Evolutionary conservation across 2,888 invertebrate genomes (phyloP).

Genomic region (Lymantria monacha): DNA sequence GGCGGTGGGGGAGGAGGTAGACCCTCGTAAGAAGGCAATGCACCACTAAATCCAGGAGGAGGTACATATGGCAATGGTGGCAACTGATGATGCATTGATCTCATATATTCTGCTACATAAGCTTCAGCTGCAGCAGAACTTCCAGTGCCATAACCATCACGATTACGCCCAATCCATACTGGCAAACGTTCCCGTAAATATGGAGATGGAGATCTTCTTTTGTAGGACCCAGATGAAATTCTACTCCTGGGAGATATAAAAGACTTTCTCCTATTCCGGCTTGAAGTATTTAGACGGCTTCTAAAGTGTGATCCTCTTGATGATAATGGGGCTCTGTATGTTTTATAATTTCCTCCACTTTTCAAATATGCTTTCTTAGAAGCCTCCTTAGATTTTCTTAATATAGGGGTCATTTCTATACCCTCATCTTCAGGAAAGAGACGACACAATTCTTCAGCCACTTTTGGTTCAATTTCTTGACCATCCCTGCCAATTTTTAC

Average conservation of each 20-base stretch:
- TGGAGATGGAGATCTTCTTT: conserved; percentile 83
- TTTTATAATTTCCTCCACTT: conserved; percentile 75
- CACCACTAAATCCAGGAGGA: conserved; percentile 76
- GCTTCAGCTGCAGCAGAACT: conserved; percentile 88
- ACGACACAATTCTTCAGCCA: conserved; percentile 96
- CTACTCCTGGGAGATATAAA: conserved; percentile 85
- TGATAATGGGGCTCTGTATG: conserved; percentile 72
- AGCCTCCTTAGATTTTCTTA: conserved; percentile 92
- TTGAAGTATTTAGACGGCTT: conserved; percentile 74
- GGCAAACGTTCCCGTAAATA: conserved; percentile 82
- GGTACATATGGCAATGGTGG: conserved; percentile 93
- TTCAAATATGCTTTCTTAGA: conserved; percentile 84
- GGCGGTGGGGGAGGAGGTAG: conserved; percentile 87
- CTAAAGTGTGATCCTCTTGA: conserved; percentile 73
- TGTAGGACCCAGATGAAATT: conserved; percentile 76
- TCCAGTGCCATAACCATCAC: conserved; percentile 64
- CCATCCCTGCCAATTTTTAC: conserved; percentile 99
- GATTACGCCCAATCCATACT: conserved; percentile 83
- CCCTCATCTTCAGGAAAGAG: conserved; percentile 96
- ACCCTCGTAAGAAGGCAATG: conserved; percentile 81
- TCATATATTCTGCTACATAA: conserved; percentile 94
- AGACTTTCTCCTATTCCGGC: conserved; percentile 83
- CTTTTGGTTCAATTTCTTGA: conserved; percentile 97
- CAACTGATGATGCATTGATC: conserved; percentile 92
- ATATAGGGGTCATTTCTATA: conserved; percentile 93